These are phyloP conservation scores for Phalacrocorax pelagicus DNA, from an alignment of 2,113 vertebrate species.

Conservation along the genomic window DNA sequence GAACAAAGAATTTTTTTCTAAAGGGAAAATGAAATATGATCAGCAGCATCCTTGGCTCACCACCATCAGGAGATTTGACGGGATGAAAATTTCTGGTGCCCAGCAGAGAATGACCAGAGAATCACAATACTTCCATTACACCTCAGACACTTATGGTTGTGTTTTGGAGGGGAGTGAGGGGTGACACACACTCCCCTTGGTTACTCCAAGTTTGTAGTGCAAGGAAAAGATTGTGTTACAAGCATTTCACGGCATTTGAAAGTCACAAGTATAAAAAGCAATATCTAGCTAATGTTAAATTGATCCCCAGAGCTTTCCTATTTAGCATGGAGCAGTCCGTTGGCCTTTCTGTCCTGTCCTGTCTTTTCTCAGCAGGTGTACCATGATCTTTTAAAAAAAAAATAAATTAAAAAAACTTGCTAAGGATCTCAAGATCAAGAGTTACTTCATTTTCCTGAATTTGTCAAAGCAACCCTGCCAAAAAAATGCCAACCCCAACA, in stretches of 20 bases:
- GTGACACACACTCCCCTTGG: accelerated
- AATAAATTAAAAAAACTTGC: background rate
- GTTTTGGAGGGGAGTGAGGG: background rate
- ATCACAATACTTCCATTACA: background rate
- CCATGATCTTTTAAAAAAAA: background rate
- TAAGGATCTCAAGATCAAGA: background rate
- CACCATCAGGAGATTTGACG: background rate
- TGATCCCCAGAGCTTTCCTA: background rate
- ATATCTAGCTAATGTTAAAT: background rate
- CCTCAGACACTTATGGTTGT: background rate
- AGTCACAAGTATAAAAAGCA: background rate
- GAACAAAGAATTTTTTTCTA: background rate
- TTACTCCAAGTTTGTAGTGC: background rate
- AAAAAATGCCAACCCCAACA: background rate
- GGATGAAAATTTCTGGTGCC: background rate
- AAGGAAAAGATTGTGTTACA: background rate
- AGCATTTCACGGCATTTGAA: background rate
- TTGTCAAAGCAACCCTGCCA: background rate
- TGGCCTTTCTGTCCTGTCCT: background rate
- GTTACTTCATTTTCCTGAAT: background rate
- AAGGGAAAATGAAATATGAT: background rate
- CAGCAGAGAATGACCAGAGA: background rate
- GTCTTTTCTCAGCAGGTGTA: background rate
- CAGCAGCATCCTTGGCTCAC: background rate
- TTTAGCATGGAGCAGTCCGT: background rate